phyloP scores from a whole-genome alignment of 2,888 invertebrate genomes.

The Abscondita cerata region DNA sequence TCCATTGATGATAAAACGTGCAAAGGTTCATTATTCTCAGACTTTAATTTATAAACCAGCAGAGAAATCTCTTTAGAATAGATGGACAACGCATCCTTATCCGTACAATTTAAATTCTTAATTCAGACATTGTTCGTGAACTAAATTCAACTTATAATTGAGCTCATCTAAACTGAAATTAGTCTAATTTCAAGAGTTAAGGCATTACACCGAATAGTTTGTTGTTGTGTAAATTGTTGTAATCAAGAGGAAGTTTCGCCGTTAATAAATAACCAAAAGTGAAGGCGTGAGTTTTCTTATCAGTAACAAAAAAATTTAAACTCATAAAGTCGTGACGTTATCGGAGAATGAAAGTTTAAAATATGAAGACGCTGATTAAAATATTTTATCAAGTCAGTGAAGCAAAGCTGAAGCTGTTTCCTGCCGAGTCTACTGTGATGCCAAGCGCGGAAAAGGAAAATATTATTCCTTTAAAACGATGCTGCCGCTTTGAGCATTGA shows the following conservation, averaged over 20 bases:
- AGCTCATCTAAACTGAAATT: conserved; percentile 30
- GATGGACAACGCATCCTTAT: conserved; percentile 24
- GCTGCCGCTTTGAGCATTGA: conserved; percentile 51
- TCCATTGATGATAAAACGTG: conserved; percentile 57
- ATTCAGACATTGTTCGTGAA: conserved; percentile 30
- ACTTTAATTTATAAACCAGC: conserved; percentile 43
- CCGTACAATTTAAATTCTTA: conserved; percentile 30
- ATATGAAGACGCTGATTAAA: conserved; percentile 53
- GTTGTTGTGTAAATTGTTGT: conserved; percentile 29
- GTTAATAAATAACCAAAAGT: conserved; percentile 23
- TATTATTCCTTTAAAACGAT: conserved; percentile 52
- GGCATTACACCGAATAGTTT: conserved; percentile 22
- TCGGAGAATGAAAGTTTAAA: conserved; percentile 46
- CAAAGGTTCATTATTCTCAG: conserved; percentile 53
- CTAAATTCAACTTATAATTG: conserved; percentile 32
- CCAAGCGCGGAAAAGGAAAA: conserved; percentile 48
- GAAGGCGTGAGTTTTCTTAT: conserved; percentile 20
- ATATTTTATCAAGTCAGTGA: conserved; percentile 52
- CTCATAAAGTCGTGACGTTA: conserved; percentile 44
- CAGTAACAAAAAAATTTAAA: conserved; percentile 26
- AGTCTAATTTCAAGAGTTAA: conserved; percentile 26
- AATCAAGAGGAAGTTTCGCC: conserved; percentile 28
- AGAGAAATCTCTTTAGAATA: conserved; percentile 24
- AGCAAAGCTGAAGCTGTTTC: conserved; percentile 48
- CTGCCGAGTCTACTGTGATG: conserved; percentile 40